Evolutionary conservation across 2,888 invertebrate genomes (phyloP).

Genomic region (Slavum lentiscoides): DNA sequence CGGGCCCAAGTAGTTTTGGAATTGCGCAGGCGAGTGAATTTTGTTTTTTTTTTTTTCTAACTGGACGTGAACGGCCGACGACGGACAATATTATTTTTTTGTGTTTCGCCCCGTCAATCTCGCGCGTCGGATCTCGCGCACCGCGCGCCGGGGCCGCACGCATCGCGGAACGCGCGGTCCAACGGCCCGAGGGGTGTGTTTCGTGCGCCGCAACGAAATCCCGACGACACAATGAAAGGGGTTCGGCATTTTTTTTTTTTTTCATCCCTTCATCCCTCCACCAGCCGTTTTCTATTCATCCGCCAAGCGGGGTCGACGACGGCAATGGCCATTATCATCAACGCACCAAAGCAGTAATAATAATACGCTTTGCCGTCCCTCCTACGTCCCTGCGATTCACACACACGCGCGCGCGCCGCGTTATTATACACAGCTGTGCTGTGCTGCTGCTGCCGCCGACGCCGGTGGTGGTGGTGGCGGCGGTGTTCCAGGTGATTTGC

Average conservation of each 20-base stretch:
- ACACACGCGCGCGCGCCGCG: background rate
- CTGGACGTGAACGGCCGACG: too few species aligned
- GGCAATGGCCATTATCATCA: conserved; percentile 13
- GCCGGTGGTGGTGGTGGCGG: background rate
- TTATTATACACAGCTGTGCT: conserved; percentile 15
- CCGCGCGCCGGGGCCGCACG: too few species aligned
- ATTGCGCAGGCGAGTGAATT: too few species aligned
- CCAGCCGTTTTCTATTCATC: conserved; percentile 12
- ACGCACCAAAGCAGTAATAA: conserved; percentile 24
- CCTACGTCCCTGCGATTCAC: background rate
- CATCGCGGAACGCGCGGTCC: too few species aligned
- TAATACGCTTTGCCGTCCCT: conserved; percentile 16
- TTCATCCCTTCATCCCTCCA: background rate
- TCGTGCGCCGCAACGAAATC: background rate
- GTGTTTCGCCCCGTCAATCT: too few species aligned
- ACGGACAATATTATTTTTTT: too few species aligned
- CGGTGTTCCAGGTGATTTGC: too few species aligned
- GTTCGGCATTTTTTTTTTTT: conserved; percentile 4
- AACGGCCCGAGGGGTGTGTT: too few species aligned
- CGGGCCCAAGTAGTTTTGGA: too few species aligned
- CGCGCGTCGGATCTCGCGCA: too few species aligned
- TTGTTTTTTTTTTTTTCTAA: too few species aligned
- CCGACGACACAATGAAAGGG: conserved; percentile 6
- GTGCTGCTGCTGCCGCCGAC: background rate
- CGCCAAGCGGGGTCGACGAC: background rate